Conservation (phyloP, 2,113 vertebrate genomes). For the Nerophis ophidion region DNA sequence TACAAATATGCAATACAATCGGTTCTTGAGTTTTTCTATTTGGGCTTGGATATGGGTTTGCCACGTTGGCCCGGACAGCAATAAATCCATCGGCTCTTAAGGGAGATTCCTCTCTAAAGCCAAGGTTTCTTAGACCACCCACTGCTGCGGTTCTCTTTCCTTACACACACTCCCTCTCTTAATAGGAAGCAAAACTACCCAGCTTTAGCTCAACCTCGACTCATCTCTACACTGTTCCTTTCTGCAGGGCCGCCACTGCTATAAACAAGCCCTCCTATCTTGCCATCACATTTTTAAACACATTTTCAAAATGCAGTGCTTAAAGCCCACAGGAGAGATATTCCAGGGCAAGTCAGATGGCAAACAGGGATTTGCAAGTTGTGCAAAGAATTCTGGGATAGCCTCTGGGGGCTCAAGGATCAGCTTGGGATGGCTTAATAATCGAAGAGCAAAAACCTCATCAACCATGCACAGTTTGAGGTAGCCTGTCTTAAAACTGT, state of each 20-base stretch:
- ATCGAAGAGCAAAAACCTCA: constrained; percentile 61
- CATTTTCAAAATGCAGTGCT: constrained; percentile 19
- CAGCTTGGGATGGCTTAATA: constrained; percentile 69
- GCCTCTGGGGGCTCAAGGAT: constrained; percentile 39
- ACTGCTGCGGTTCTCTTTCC: constrained; percentile 50
- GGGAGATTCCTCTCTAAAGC: constrained; percentile 60
- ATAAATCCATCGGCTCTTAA: constrained; percentile 59
- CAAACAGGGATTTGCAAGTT: constrained; percentile 19
- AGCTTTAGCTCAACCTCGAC: constrained; percentile 46
- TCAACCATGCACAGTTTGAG: constrained; percentile 67
- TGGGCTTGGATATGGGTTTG: constrained; percentile 42
- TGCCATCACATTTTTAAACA: constrained; percentile 50
- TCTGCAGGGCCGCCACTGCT: constrained; percentile 37
- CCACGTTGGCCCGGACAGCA: constrained; percentile 42
- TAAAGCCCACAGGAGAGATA: constrained; percentile 26
- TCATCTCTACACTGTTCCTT: constrained; percentile 22
- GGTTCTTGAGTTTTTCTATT: constrained; percentile 38
- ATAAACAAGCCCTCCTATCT: constrained; percentile 49
- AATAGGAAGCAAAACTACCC: constrained; percentile 59
- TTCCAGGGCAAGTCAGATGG: constrained; percentile 8
- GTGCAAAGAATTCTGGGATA: constrained; percentile 20
- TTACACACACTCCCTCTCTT: constrained; percentile 33
- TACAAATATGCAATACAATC: constrained; percentile 48
- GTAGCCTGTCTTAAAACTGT: constrained; percentile 29
- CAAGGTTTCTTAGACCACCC: constrained; percentile 60